Conservation (phyloP, 2,888 invertebrate species). For the Stenichneumon culpator region DNA sequence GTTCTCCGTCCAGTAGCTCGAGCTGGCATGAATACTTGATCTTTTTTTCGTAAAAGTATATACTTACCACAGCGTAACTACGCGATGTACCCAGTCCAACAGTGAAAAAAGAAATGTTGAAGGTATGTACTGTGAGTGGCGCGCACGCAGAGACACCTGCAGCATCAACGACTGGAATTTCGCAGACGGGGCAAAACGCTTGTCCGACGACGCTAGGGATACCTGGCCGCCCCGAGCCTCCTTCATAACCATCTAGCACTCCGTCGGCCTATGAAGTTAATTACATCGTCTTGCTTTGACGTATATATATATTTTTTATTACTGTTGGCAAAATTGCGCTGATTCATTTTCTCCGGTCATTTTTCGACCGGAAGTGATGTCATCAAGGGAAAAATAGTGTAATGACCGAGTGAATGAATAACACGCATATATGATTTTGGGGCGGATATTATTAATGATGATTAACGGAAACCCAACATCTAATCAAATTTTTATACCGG, state of each 20-base stretch:
- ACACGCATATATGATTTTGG: too few species aligned
- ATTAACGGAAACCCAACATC: too few species aligned
- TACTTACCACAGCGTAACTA: slow-evolving; percentile 17
- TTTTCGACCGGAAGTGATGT: too few species aligned
- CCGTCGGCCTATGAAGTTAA: slow-evolving; percentile 47
- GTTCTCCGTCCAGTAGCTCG: slow-evolving; percentile 37
- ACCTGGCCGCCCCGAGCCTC: slow-evolving; percentile 13
- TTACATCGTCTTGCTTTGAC: slow-evolving; percentile 51
- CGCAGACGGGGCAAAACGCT: slow-evolving; percentile 29
- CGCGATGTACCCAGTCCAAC: slow-evolving; percentile 14
- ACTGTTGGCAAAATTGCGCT: background rate
- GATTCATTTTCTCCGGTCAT: too few species aligned
- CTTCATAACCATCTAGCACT: slow-evolving; percentile 45
- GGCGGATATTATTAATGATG: too few species aligned
- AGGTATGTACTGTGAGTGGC: slow-evolving; percentile 14
- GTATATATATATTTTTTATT: background rate
- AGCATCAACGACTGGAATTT: slow-evolving; percentile 32
- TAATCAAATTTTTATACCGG: too few species aligned
- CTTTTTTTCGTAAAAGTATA: slow-evolving; percentile 46
- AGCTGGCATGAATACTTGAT: slow-evolving; percentile 53
- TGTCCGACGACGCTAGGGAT: slow-evolving; percentile 19
- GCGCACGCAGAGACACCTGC: slow-evolving; percentile 5
- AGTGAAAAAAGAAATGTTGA: slow-evolving; percentile 23
- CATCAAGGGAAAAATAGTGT: too few species aligned
- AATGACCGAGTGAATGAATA: too few species aligned